Conservation (phyloP, 2,797 vertebrate species). For the Nasua narica region DNA sequence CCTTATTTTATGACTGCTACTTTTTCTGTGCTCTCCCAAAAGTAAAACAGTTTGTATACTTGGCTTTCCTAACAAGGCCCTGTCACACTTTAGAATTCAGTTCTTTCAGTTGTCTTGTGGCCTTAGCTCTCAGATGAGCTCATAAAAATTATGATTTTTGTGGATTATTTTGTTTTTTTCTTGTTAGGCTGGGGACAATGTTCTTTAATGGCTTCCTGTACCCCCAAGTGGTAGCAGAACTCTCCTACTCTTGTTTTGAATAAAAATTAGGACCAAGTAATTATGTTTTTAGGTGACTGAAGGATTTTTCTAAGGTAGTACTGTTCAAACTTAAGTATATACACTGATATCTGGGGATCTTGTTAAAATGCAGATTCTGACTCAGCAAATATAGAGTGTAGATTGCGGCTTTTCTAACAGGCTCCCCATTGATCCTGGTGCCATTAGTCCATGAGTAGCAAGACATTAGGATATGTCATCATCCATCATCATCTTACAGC, state of each 20-base stretch:
- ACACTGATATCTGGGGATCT: not conserved
- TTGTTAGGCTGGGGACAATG: not conserved
- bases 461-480: not conserved
- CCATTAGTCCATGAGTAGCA: not conserved
- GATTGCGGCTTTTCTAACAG: not conserved
- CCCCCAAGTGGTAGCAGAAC: not conserved
- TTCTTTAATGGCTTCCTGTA: not conserved
- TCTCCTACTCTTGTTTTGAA: not conserved
- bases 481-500: not conserved
- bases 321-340: not conserved
- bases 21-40: not conserved
- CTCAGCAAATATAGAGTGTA: not conserved
- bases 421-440: not conserved
- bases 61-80: not conserved
- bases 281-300: conserved; percentile 1
- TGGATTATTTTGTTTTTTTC: not conserved
- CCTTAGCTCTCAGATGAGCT: not conserved
- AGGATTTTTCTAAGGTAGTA: not conserved
- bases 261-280: not conserved
- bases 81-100: not conserved
- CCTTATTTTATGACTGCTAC: not conserved
- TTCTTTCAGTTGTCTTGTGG: not conserved
- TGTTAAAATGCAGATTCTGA: not conserved
- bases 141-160: not conserved
- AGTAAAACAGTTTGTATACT: not conserved